These are phyloP conservation scores for Pyrrhia umbra DNA, from an alignment of 2,888 invertebrate genomes.

Conservation along the genomic window DNA sequence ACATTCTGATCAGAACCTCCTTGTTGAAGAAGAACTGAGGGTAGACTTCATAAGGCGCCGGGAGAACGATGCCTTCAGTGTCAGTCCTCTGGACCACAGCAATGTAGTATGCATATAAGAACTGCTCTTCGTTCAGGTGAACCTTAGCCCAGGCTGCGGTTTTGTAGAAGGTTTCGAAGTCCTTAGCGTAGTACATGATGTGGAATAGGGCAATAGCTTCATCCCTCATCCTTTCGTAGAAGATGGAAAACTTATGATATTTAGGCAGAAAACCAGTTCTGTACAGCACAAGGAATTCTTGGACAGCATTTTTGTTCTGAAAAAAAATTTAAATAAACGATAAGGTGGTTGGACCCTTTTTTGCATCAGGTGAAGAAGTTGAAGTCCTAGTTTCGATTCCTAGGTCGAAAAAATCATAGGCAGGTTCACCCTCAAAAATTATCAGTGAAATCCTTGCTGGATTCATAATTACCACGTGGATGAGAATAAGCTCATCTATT, in stretches of 20 bases:
- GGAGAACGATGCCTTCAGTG: conserved; percentile 89
- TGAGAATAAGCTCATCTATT: too few relatives aligned
- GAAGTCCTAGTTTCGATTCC: too few relatives aligned
- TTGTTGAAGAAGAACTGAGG: conserved; percentile 92
- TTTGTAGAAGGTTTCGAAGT: conserved; percentile 91
- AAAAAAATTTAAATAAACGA: conserved; percentile 51
- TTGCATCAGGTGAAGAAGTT: too few relatives aligned
- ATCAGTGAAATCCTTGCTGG: too few relatives aligned
- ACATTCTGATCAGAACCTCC: conserved; percentile 86
- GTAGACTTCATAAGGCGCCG: conserved; percentile 92
- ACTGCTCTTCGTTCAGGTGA: conserved; percentile 91
- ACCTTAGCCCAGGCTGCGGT: conserved; percentile 90
- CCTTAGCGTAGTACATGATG: conserved; percentile 90
- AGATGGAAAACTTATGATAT: conserved; percentile 88
- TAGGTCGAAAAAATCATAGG: too few relatives aligned
- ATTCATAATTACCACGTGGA: too few relatives aligned
- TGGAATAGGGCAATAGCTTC: conserved; percentile 89
- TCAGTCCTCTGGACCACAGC: conserved; percentile 91
- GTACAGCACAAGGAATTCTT: conserved; percentile 81
- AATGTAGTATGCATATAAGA: conserved; percentile 91
- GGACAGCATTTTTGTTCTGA: conserved; percentile 83
- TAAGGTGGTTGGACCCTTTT: too few relatives aligned
- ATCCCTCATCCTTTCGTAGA: conserved; percentile 80
- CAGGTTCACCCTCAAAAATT: too few relatives aligned
- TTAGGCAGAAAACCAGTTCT: conserved; percentile 86